A percentile compares a stretch with the other conserved stretches of the same genome.
phyloP scores from a whole-genome alignment of 2,113 vertebrate species.

The Macroglossus sobrinus region DNA sequence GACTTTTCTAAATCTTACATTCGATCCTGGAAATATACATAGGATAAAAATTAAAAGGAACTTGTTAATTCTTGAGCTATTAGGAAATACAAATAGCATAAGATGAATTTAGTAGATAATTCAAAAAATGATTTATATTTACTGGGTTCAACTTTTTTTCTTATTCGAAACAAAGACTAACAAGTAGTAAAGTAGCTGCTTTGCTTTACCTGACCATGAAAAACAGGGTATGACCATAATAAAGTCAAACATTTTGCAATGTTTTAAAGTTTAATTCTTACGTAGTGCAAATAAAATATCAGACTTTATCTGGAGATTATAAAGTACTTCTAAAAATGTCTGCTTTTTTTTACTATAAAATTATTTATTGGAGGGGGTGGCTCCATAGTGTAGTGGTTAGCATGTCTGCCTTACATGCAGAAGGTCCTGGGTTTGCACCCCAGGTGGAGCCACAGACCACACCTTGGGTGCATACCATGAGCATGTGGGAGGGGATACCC shows the following conservation, averaged over 20 bases:
- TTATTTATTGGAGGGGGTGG: not conserved
- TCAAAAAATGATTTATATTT: not conserved
- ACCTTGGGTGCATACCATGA: too few relatives aligned
- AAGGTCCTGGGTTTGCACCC: too few relatives aligned
- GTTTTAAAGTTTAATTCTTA: not conserved
- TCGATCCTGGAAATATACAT: not conserved
- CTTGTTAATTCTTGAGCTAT: not conserved
- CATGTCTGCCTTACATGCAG: too few relatives aligned
- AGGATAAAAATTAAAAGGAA: not conserved
- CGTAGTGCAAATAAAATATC: not conserved
- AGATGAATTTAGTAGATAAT: not conserved
- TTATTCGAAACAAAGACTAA: not conserved
- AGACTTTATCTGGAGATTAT: not conserved
- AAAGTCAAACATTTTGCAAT: not conserved
- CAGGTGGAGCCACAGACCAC: too few relatives aligned
- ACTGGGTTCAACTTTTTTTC: not conserved
- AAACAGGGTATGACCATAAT: not conserved
- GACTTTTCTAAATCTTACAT: conserved; percentile 10
- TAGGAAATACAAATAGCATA: not conserved
- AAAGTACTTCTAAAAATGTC: not conserved
- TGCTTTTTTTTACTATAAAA: not conserved
- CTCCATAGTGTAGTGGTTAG: too few relatives aligned
- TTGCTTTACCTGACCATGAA: not conserved
- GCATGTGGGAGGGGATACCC: too few relatives aligned
- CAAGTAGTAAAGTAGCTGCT: not conserved